Percentiles rank a stretch among this genome's conserved stretches.
These are phyloP conservation scores for Chelon auratus DNA, from an alignment of 2,797 vertebrate genomes.

Conservation along the genomic window DNA sequence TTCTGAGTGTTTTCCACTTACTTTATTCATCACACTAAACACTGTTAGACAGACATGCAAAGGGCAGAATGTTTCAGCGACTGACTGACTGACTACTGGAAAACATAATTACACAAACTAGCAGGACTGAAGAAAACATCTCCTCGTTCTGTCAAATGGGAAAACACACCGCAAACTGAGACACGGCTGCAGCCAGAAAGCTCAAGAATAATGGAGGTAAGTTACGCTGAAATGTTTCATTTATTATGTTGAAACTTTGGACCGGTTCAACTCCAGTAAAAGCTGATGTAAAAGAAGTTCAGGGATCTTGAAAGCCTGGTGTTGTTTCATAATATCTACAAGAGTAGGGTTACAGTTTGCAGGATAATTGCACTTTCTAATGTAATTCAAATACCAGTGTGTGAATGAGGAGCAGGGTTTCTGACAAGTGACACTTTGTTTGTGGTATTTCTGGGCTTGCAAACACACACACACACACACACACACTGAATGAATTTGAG, in stretches of 20 bases:
- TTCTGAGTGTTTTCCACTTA: constrained; percentile 71
- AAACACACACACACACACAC: background rate
- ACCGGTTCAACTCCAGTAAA: no score
- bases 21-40: constrained; percentile 73
- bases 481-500: constrained; percentile 2
- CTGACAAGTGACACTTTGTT: background rate
- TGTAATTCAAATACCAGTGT: background rate
- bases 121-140: constrained; percentile 21
- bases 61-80: constrained; percentile 24
- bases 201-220: constrained; percentile 77
- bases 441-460: background rate
- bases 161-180: constrained; percentile 13
- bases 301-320: no score
- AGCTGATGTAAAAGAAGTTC: no score
- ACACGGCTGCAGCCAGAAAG: constrained; percentile 18
- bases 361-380: background rate
- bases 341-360: background rate
- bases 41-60: constrained; percentile 41
- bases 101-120: constrained; percentile 57
- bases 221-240: constrained; percentile 39
- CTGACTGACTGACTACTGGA: constrained; percentile 41
- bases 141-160: constrained; percentile 21
- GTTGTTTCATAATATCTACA: background rate
- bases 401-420: background rate
- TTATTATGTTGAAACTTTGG: no score